Evolutionary conservation across 2,113 vertebrate species (phyloP).

Genomic region (Opisthocomus hoazin): DNA sequence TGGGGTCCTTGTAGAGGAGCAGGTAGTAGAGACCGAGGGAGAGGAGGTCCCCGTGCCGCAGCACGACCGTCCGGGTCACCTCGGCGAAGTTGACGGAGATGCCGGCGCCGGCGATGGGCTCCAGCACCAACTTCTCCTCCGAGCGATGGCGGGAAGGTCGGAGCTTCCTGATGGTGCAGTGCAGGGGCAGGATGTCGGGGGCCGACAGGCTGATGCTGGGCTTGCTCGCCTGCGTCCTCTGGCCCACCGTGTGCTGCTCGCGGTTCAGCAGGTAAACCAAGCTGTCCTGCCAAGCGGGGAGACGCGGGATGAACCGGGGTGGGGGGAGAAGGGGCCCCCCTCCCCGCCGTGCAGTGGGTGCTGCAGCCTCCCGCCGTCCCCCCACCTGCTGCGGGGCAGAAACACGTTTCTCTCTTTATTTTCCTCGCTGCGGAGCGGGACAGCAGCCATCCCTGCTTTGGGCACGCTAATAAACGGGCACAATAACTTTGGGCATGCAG

Average conservation of each 20-base stretch:
- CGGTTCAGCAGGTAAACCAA: conserved; percentile 90
- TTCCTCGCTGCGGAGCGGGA: background rate
- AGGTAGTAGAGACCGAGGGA: conserved; percentile 92
- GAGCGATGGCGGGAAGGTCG: conserved; percentile 46
- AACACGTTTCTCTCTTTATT: background rate
- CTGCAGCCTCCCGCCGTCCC: background rate
- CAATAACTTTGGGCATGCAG: background rate
- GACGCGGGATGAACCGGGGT: background rate
- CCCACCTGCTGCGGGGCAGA: background rate
- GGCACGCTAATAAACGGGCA: background rate
- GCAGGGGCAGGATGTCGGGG: conserved; percentile 91
- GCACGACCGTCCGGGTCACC: conserved; percentile 77
- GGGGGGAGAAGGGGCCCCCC: background rate
- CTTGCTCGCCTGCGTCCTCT: conserved; percentile 87
- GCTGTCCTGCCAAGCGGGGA: conserved; percentile 80
- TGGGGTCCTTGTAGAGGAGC: conserved; percentile 92
- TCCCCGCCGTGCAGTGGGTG: background rate
- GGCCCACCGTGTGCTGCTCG: conserved; percentile 91
- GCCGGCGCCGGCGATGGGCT: conserved; percentile 80
- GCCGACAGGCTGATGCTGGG: conserved; percentile 93
- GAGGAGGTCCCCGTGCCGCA: conserved; percentile 90
- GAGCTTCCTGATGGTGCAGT: conserved; percentile 79
- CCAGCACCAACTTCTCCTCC: conserved; percentile 66
- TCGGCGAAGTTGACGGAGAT: conserved; percentile 85
- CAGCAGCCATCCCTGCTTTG: background rate